A percentile compares a stretch with the other conserved stretches of the same genome.
Evolutionary conservation across 2,797 vertebrate genomes (phyloP).

Genomic region (Halcyon leucocephala): DNA sequence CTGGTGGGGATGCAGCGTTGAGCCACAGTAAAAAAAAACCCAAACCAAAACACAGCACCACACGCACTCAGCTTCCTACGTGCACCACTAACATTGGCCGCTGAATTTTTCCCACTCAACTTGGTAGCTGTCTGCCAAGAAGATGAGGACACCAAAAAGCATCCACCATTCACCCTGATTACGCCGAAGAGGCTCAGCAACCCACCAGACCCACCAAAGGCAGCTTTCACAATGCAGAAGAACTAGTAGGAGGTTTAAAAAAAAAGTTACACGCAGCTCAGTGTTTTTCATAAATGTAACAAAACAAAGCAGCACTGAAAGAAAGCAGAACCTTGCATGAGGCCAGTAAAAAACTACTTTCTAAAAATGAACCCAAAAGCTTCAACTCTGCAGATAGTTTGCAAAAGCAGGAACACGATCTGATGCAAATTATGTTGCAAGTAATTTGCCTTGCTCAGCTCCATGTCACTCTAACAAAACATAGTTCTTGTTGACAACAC

Average conservation of each 20-base stretch:
- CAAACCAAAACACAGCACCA: fast-evolving
- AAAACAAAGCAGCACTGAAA: not conserved
- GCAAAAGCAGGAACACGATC: not conserved
- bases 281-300: not conserved
- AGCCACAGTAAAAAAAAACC: not conserved
- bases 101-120: not conserved
- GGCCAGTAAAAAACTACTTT: not conserved
- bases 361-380: not conserved
- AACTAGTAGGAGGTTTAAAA: not conserved
- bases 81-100: not conserved
- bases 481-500: not conserved
- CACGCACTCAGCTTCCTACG: not conserved
- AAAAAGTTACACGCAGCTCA: not conserved
- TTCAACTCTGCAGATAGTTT: not conserved
- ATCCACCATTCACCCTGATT: not conserved
- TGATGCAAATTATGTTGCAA: not conserved
- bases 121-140: not conserved
- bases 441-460: not conserved
- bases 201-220: not conserved
- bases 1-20: not conserved
- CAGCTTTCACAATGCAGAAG: not conserved
- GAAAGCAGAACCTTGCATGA: not conserved
- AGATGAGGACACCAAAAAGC: not conserved
- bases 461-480: not conserved
- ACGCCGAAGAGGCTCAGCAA: not conserved